These are phyloP conservation scores for Scaptomyza reducta DNA, from an alignment of 2,888 invertebrate genomes.

Conservation along the genomic window DNA sequence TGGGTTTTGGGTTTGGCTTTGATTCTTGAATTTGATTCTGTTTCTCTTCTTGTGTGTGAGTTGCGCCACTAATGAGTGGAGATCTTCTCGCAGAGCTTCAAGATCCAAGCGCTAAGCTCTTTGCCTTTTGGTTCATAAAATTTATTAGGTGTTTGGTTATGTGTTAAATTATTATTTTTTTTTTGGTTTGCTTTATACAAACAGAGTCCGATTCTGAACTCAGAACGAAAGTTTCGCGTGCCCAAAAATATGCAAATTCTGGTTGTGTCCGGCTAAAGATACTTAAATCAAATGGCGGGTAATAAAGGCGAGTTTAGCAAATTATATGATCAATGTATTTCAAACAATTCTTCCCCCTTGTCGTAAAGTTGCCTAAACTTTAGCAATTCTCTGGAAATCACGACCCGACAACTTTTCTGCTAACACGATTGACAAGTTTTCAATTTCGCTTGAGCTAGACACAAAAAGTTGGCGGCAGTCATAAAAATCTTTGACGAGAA, in stretches of 20 bases:
- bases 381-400: constrained; percentile 54
- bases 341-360: constrained; percentile 39
- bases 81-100: constrained; percentile 34
- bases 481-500: constrained; percentile 51
- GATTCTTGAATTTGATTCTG: constrained; percentile 42
- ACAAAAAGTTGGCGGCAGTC: constrained; percentile 22
- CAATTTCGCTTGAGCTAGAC: constrained; percentile 43
- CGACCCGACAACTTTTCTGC: constrained; percentile 24
- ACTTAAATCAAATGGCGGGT: constrained; percentile 52
- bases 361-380: too few relatives aligned
- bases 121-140: constrained; percentile 57
- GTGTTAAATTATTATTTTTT: constrained; percentile 54
- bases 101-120: constrained; percentile 14
- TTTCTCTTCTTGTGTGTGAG: constrained; percentile 12
- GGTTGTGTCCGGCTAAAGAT: constrained; percentile 8
- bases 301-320: constrained; percentile 65
- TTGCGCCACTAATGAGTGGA: constrained; percentile 59
- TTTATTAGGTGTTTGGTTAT: constrained; percentile 76
- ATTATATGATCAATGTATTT: constrained; percentile 70
- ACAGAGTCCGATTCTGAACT: not conserved
- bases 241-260: constrained; percentile 29
- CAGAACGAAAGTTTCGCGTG: constrained; percentile 50
- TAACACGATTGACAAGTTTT: constrained; percentile 70
- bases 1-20: constrained; percentile 39
- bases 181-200: not conserved